phyloP scores from a whole-genome alignment of 2,113 vertebrate species.

The Aplodontia rufa region DNA sequence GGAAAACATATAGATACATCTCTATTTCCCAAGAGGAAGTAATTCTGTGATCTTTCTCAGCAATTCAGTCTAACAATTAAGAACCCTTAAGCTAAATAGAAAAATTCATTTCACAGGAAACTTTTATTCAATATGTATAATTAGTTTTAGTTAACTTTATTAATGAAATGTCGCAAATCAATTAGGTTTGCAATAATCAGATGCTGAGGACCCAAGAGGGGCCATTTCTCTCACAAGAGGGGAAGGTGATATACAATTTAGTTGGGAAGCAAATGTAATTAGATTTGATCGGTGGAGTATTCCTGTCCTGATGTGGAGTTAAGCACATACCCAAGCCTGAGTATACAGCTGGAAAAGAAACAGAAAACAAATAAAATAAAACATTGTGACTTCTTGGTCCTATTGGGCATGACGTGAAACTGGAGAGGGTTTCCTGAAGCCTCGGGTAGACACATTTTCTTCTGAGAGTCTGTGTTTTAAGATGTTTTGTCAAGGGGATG shows the following conservation, averaged over 20 bases:
- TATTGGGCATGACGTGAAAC: background rate
- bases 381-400: background rate
- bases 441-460: background rate
- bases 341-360: background rate
- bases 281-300: constrained; percentile 65
- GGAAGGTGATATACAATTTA: constrained; percentile 62
- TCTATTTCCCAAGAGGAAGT: constrained; percentile 44
- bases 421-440: background rate
- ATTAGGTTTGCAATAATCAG: constrained; percentile 73
- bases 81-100: constrained; percentile 71
- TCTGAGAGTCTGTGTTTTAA: background rate
- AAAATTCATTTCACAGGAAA: constrained; percentile 72
- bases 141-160: constrained; percentile 80
- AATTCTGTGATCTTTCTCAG: constrained; percentile 42
- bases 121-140: constrained; percentile 73
- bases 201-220: constrained; percentile 52
- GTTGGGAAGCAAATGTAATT: constrained; percentile 73
- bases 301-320: constrained; percentile 2
- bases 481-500: background rate
- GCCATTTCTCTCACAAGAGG: constrained; percentile 51
- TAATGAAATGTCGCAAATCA: constrained; percentile 74
- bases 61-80: constrained; percentile 63
- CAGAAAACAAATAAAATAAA: no score
- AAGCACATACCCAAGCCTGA: background rate
- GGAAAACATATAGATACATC: no score